Evolutionary conservation across 2,113 vertebrate species (phyloP).

Genomic region (Leucoraja erinaceus): DNA sequence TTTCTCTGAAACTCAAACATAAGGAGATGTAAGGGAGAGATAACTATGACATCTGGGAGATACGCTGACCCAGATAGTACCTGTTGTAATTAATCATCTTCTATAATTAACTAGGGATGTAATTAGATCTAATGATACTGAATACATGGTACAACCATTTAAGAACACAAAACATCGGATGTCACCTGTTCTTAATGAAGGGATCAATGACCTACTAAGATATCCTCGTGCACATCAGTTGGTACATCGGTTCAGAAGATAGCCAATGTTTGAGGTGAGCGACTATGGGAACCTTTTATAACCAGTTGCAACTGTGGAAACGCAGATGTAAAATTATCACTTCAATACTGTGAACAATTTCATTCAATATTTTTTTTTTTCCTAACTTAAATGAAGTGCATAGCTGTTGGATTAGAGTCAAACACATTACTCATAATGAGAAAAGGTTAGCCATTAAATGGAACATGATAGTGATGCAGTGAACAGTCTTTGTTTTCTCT

Average conservation of each 20-base stretch:
- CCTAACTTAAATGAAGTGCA: neutral
- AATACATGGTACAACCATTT: slow-evolving; percentile 56
- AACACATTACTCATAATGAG: neutral
- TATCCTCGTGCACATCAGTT: slow-evolving; percentile 5
- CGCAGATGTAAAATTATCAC: slow-evolving; percentile 20
- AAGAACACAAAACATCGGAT: slow-evolving; percentile 52
- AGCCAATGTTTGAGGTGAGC: neutral
- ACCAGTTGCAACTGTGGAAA: neutral
- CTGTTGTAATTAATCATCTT: slow-evolving; percentile 57
- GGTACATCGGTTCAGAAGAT: neutral
- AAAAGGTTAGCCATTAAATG: neutral
- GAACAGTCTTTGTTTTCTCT: neutral
- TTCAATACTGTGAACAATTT: neutral
- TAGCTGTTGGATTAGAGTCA: slow-evolving; percentile 1
- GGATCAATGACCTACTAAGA: slow-evolving; percentile 39
- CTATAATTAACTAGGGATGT: slow-evolving; percentile 60
- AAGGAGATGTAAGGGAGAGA: neutral
- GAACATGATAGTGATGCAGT: neutral
- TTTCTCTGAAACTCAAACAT: slow-evolving; percentile 33
- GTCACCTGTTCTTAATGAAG: slow-evolving; percentile 59
- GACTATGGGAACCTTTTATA: neutral
- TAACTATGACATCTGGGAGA: slow-evolving; percentile 53
- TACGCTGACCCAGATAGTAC: slow-evolving; percentile 46
- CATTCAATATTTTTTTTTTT: neutral
- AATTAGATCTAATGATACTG: slow-evolving; percentile 65